Evolutionary conservation across 2,888 invertebrate species (phyloP), one percentile per base, ranked within the genome.

Genomic region (Eupithecia centaureata): DNA sequence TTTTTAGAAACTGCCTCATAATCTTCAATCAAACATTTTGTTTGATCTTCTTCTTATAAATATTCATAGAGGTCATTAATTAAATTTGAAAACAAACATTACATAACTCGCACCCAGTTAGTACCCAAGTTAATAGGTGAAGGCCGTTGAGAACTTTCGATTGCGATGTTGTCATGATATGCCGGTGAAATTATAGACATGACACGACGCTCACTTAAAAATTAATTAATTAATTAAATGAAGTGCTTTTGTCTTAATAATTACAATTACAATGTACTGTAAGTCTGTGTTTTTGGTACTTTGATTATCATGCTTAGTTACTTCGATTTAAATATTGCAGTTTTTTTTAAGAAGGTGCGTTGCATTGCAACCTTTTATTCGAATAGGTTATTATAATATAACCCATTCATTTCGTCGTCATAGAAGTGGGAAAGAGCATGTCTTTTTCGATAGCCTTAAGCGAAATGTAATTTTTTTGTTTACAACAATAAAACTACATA

Each of bases 71-170:
- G 22, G 47, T 47, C 47, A 47, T 18, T 12, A 47, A 22, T 71
- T 60, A 69, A 30, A 62, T 63, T 71, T 65, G 58, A 82, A 81
- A 89, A 89, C 86, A 90, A 88, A 87, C 68, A 72, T 89, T 86
- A 86, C 78, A 75, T 83, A 86, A 89, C 56, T 58, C 63, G 28
- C 47, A 60, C 61, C 82, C 79, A 77, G 81, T 80, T 78, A 63
- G 68, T 65, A 85, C 82, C 77, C 72, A 82, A 77, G 84, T 82
- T 83, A 85, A 76, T 86, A 78, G 90, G 90, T 90, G 89, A 90
- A 90, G 90, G 89, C 86, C 88, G 83, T 77, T 78, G 82, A 82
- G 84, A 84, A 88, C 86, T 85, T 87, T 86, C 82, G 81, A 79
- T 65, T 69, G 65, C 69, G 73, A 74, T 72, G 70, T 69, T 71